Conservation (phyloP, 2,888 invertebrate genomes). For the Scaptodrosophila latifasciaeformis region DNA sequence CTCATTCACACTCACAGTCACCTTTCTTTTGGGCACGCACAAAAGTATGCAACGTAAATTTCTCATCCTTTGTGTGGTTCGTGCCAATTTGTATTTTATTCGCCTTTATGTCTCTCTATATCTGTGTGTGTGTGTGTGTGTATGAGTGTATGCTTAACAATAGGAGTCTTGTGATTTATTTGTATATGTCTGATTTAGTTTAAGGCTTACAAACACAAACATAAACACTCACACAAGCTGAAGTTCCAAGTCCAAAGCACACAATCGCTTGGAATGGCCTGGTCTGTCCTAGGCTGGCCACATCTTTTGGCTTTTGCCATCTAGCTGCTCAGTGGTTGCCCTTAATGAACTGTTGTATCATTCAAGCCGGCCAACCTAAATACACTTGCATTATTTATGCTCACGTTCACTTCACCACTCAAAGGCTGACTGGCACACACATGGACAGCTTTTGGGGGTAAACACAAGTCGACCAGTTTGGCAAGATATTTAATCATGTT, state of each 20-base stretch:
- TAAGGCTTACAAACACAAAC: not conserved
- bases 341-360: slow-evolving; percentile 16
- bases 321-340: not conserved
- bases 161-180: not conserved
- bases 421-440: not conserved
- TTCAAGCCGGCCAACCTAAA: slow-evolving; percentile 1
- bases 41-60: not conserved
- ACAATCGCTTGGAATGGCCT: no score
- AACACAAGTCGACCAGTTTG: no score
- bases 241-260: not conserved
- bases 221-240: not conserved
- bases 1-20: not conserved
- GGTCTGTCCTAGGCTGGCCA: not conserved
- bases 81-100: not conserved
- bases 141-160: not conserved
- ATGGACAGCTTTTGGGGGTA: no score
- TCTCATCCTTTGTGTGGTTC: not conserved
- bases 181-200: not conserved
- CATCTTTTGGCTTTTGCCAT: not conserved
- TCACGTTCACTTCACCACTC: not conserved
- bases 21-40: not conserved
- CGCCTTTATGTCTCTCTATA: not conserved
- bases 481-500: not conserved
- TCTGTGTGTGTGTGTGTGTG: slow-evolving; percentile 1
- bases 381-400: slow-evolving; percentile 32